phyloP scores from a whole-genome alignment of 2,113 vertebrate genomes.

The Sturnus vulgaris region DNA sequence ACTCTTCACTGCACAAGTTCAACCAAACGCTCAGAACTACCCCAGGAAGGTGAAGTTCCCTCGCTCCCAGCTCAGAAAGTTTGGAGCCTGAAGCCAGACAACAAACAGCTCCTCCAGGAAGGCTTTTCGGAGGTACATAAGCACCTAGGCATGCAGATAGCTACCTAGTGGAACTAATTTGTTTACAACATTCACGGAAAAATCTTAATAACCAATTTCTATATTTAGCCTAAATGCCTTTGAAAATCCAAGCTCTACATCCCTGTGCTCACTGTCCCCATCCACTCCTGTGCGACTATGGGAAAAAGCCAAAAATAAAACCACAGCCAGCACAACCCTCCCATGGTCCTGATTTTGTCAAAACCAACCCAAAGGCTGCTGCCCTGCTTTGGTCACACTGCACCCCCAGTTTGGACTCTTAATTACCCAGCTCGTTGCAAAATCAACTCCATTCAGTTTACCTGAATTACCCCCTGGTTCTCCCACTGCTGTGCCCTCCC shows the following conservation, averaged over 20 bases:
- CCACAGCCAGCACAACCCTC: not conserved
- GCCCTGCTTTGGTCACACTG: not conserved
- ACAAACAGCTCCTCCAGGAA: not conserved
- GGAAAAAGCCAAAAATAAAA: not conserved
- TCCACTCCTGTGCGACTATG: not conserved
- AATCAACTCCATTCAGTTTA: not conserved
- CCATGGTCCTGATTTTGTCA: not conserved
- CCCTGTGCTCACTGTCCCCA: not conserved
- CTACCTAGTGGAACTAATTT: constrained; percentile 36
- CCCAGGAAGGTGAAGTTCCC: not conserved
- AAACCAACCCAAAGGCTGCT: not conserved
- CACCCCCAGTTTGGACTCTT: not conserved
- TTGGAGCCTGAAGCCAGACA: not conserved
- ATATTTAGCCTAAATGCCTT: not conserved
- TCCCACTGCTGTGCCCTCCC: not conserved
- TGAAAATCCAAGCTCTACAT: not conserved
- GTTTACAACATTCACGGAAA: constrained; percentile 1
- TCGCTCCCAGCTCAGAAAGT: not conserved
- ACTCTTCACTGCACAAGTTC: not conserved
- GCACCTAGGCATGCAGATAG: not conserved
- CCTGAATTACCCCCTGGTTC: not conserved
- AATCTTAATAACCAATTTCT: constrained; percentile 8
- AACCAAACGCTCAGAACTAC: not conserved
- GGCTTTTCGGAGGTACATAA: not conserved
- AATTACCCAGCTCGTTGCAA: not conserved